Evolutionary conservation across 2,113 vertebrate species (phyloP), one percentile per base, ranked within the genome.

Genomic region (Mustela lutreola): DNA sequence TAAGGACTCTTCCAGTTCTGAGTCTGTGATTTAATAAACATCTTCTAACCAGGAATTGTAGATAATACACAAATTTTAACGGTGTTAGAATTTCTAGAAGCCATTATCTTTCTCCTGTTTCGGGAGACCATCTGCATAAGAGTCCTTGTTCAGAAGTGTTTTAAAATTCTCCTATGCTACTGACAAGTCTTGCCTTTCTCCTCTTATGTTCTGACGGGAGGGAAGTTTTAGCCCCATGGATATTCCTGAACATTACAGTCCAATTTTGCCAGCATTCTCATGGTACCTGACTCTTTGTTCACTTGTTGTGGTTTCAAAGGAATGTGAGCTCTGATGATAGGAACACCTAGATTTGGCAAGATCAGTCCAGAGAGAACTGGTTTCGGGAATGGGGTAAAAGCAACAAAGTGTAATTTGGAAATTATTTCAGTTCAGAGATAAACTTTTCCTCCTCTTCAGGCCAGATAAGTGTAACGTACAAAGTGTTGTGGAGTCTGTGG

Each of bases 11-110:
- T 76, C 42, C 14, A 58, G 0, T 81, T 82, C 42, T 36, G n/a
- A 62, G 50, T 58, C 39, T 94, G 4, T 70, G 62, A 26, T 75
- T 83, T 88, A 50, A 86, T 70, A 80, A 76, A 50, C 33, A 7
- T 65, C 50, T 81, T 78, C 71, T 73, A 65, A 58, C 75, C 33
- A 67, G 89, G 28, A 58, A 33, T 53, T 91, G 58, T 26, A 71
- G 16, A 19, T 63, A 63, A 39, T 65, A 85, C 15, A 28, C 63
- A 96, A 88, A 26, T 65, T 45, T 39, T 24, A 89, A 26, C 9
- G 71, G 24, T 63, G 3, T 67, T 91, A 78, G 58, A 91, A 67
- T 24, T 92, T 89, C 22, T 86, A 86, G 93, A 97, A 91, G 31
- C 70, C 62, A 53, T 28, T 42, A 0, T 73, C 39, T 88, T 31